phyloP scores from a whole-genome alignment of 1,140 invertebrate species.

The Plectus sambesii region DNA sequence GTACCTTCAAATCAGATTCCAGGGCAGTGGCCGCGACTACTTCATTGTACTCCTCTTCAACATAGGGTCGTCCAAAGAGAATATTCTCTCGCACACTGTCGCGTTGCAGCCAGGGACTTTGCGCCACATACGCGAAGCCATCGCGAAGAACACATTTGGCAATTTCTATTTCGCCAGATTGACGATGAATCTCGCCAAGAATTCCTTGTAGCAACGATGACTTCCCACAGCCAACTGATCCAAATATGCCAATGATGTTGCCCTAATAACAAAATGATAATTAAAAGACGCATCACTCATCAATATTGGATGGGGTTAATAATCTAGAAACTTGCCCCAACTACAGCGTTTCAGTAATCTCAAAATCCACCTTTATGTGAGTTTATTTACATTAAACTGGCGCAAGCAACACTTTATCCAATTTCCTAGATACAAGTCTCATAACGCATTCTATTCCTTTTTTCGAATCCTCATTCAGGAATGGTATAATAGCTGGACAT shows the following conservation, averaged over 20 bases:
- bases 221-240: constrained; percentile 60
- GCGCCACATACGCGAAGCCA: constrained; percentile 66
- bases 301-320: no score
- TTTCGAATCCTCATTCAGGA: no score
- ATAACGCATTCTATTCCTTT: no score
- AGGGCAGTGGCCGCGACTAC: constrained; percentile 69
- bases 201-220: constrained; percentile 62
- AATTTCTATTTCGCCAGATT: constrained; percentile 7
- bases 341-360: no score
- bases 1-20: constrained; percentile 59
- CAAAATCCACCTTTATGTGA: no score
- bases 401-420: no score
- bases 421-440: no score
- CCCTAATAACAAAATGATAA: constrained; percentile 26
- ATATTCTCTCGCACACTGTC: constrained; percentile 83
- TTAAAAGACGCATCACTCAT: no score
- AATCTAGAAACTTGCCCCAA: no score
- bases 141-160: no score
- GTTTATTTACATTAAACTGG: no score
- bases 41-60: constrained; percentile 62
- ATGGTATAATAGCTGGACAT: no score
- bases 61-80: constrained; percentile 70
- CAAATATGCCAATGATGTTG: constrained; percentile 42
- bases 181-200: constrained; percentile 57
- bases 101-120: constrained; percentile 79